Base-by-base conservation (phyloP, 2,888 invertebrate species). In the Theodoxus fluviatilis region DNA sequence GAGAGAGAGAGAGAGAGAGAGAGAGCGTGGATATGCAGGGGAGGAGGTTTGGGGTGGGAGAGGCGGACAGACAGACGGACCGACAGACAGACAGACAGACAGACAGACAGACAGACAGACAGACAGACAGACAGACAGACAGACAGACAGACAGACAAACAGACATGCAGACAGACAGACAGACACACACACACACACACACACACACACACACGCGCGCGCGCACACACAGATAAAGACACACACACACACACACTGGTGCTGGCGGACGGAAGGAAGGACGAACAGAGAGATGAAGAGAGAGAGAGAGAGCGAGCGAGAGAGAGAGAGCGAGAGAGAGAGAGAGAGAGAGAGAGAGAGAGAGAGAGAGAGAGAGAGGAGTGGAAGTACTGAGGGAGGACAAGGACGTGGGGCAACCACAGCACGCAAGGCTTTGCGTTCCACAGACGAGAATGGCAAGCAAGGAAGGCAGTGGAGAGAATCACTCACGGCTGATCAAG, bases 301-400 rank as follows among this genome's bases (percentile, higher is more conserved):
- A 61, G 22, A 61, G 4, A 61, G 3, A 18, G n/a, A n/a, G n/a
- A n/a, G n/a, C n/a, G n/a, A n/a, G n/a, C 15, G 57, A 57, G 28
- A 57, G 57, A 57, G 57, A 57, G 57, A 57, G 28, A 57, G 57
- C 28, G 57, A 57, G 28, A 57, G 57, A 18, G 57, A 57, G 28
- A 57, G 28, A 57, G 28, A 28, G 28, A 57, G 28, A 57, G 28
- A 28, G 28, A 57, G 28, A 57, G 61, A 61, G 12, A 61, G 61
- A 35, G 35, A 61, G 35, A 35, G 33, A 33, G 33, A 4, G 33
- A n/a, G 6, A 15, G 25, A 22, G n/a, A n/a, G 15, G n/a, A 59
- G 33, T 18, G 15, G 59, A 33, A n/a, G n/a, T 12, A 33, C 18
- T 3, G 6, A 33, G 33, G 28, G 15, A 35, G 35, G 22, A 37